A percentile compares a stretch with the other conserved stretches of the same genome.
Conservation (phyloP, 2,888 invertebrate genomes). For the Thereva nobilitata region DNA sequence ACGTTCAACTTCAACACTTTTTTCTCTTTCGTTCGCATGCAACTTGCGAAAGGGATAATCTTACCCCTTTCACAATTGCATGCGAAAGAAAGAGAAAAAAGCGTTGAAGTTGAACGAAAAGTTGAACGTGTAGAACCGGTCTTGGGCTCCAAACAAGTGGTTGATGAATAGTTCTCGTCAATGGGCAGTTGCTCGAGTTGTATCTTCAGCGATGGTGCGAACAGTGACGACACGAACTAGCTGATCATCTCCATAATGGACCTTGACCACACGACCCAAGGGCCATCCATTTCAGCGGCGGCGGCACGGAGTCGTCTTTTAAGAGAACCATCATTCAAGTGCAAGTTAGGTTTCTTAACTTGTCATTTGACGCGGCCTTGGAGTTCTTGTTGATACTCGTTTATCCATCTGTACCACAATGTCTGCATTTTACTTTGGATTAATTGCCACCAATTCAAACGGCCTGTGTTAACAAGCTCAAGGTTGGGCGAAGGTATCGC, state of each 20-base stretch:
- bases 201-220: not conserved
- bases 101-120: too few species aligned
- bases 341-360: not conserved
- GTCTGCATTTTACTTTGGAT: constrained; percentile 1
- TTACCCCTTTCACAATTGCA: too few species aligned
- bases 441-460: not conserved
- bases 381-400: not conserved
- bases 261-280: not conserved
- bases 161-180: not conserved
- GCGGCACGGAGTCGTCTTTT: not conserved
- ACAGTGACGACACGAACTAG: too few species aligned
- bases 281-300: not conserved
- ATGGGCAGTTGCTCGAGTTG: constrained; percentile 2
- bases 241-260: not conserved
- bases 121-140: too few species aligned
- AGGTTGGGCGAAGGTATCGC: too few species aligned
- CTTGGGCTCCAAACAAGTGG: not conserved
- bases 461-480: not conserved
- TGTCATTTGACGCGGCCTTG: not conserved
- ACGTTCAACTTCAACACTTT: too few species aligned
- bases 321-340: not conserved
- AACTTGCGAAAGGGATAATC: too few species aligned
- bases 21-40: too few species aligned
- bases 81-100: too few species aligned
- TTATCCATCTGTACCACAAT: not conserved